Evolutionary conservation across 1,140 invertebrate species (phyloP).

Genomic region (Neodiprion virginianus): DNA sequence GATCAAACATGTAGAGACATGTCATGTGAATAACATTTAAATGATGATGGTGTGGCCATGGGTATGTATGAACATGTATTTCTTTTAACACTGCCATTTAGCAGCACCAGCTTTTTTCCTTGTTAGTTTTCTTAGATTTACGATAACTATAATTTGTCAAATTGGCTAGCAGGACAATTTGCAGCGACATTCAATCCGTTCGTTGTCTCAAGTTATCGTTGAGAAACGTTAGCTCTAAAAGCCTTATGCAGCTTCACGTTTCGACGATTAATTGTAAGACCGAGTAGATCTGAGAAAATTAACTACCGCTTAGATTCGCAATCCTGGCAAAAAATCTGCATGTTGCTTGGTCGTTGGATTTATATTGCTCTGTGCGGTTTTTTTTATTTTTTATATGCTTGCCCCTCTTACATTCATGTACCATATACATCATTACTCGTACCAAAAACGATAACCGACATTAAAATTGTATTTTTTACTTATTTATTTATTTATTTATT

Average conservation of each 20-base stretch:
- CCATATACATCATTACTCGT: neutral
- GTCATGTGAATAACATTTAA: slow-evolving; percentile 58
- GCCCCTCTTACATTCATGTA: slow-evolving; percentile 17
- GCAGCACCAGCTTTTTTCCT: neutral
- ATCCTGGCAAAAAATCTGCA: slow-evolving; percentile 8
- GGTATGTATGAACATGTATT: slow-evolving; percentile 47
- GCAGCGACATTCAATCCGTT: slow-evolving; percentile 17
- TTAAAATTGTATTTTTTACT: neutral
- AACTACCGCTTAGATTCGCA: neutral
- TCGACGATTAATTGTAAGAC: slow-evolving; percentile 11
- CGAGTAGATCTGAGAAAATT: neutral
- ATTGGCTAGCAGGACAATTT: neutral
- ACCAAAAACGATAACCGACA: neutral
- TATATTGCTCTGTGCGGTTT: slow-evolving; percentile 11
- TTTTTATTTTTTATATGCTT: slow-evolving; percentile 21
- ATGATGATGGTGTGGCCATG: slow-evolving; percentile 64
- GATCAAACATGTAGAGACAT: slow-evolving; percentile 33
- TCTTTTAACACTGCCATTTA: slow-evolving; percentile 12
- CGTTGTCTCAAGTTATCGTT: slow-evolving; percentile 32
- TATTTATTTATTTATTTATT: neutral
- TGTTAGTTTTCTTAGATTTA: neutral
- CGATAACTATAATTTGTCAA: neutral
- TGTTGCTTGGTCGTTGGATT: neutral
- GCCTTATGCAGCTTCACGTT: slow-evolving; percentile 17
- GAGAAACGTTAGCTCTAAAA: slow-evolving; percentile 16